phyloP scores from a whole-genome alignment of 1,140 invertebrate species.

The Gonioctena quinquepunctata region DNA sequence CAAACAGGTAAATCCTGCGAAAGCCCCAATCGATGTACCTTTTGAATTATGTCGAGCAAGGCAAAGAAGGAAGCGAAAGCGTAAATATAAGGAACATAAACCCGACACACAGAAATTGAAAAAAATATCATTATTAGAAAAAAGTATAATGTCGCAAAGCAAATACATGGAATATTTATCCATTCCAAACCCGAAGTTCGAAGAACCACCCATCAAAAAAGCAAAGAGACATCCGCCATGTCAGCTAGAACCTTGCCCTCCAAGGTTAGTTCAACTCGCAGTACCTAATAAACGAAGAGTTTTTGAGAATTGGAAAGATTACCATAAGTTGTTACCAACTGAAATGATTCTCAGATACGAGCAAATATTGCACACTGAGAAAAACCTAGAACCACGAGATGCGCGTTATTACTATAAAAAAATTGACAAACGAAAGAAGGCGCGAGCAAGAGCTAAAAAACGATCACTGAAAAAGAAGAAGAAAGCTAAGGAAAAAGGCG shows the following conservation, averaged over 20 bases:
- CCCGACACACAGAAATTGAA: not conserved
- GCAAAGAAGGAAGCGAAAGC: conserved; percentile 12
- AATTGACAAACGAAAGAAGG: conserved; percentile 27
- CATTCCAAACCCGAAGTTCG: conserved; percentile 25
- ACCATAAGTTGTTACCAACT: conserved; percentile 27
- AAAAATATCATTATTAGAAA: conserved; percentile 22
- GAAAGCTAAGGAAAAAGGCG: conserved; percentile 19
- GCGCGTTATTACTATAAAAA: conserved; percentile 41
- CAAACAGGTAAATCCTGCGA: conserved; percentile 24
- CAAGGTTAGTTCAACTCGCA: conserved; percentile 35
- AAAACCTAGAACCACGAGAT: conserved; percentile 36
- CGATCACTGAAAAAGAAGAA: conserved; percentile 19
- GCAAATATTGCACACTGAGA: conserved; percentile 38
- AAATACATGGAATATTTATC: conserved; percentile 38
- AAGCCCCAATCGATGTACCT: conserved; percentile 35
- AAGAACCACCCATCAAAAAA: conserved; percentile 9
- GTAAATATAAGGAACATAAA: not conserved
- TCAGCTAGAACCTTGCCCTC: conserved; percentile 37
- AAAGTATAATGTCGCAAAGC: conserved; percentile 33
- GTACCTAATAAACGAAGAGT: conserved; percentile 39
- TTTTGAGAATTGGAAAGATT: conserved; percentile 40
- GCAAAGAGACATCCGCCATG: conserved; percentile 28
- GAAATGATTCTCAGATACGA: conserved; percentile 37
- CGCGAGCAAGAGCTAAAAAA: conserved; percentile 24
- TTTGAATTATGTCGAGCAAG: conserved; percentile 32